Percentiles rank a stretch among this genome's conserved stretches.
Evolutionary conservation across 1,140 invertebrate genomes (phyloP).

Genomic region (Hyposmocoma kahamanoa): DNA sequence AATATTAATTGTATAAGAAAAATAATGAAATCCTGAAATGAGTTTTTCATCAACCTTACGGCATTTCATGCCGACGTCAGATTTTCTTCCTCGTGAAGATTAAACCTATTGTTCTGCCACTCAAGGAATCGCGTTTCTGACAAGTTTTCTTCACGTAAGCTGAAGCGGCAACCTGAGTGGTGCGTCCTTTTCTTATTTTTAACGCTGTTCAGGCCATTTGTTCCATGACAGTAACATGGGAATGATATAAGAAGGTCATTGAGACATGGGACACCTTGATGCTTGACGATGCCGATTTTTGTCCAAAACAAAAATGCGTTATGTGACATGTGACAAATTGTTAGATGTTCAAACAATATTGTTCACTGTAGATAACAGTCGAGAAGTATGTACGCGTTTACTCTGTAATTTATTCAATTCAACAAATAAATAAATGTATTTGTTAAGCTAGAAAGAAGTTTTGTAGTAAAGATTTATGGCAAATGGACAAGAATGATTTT

Average conservation of each 20-base stretch:
- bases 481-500: too few relatives aligned
- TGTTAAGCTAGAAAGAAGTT: too few relatives aligned
- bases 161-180: conserved; percentile 46
- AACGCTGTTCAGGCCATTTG: conserved; percentile 44
- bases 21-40: too few relatives aligned
- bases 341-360: not conserved
- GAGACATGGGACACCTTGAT: conserved; percentile 18
- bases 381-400: too few relatives aligned
- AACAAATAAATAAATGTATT: too few relatives aligned
- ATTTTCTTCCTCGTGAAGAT: conserved; percentile 47
- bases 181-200: conserved; percentile 43
- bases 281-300: not conserved
- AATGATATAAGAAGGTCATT: conserved; percentile 23
- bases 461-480: too few relatives aligned
- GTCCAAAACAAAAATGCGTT: not conserved
- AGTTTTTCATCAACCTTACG: not conserved
- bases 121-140: conserved; percentile 53
- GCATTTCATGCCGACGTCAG: conserved; percentile 23
- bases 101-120: conserved; percentile 59
- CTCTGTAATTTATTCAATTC: too few relatives aligned
- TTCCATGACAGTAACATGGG: conserved; percentile 34
- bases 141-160: conserved; percentile 44
- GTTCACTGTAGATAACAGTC: too few relatives aligned
- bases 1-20: too few relatives aligned
- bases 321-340: not conserved